Base-by-base conservation (phyloP, 2,888 invertebrate species). In the Nesidiocoris tenuis region DNA sequence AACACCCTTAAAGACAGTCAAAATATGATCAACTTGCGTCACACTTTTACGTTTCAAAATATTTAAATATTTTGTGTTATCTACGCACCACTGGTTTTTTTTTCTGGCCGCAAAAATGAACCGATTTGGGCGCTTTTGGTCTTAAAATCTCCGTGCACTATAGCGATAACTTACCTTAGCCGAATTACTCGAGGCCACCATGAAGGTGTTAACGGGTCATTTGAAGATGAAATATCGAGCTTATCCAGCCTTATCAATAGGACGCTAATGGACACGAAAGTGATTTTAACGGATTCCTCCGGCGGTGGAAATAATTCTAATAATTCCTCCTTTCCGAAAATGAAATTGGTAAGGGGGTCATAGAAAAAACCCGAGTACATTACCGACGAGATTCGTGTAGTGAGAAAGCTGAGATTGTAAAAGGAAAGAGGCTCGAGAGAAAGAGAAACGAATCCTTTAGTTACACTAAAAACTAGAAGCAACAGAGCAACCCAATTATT, bases 401-500 rank as follows among this genome's bases (percentile, higher is more conserved):
- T 39, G 39, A 39, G 39, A 39, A 39, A 39, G 39, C 39, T 39
- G 39, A 3, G 5, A 39, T 39, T 3, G 39, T 39, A 39, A 39
- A 39, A 39, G 39, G 39, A 39, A 39, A 39, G 12, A 39, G 68
- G 17, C 68, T 57, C n/a, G 7, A 24, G 68, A 68, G 68, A 68
- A 68, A 68, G 68, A 68, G 68, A 68, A 68, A 68, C 68, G 68
- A 68, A 68, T 68, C 57, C 57, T 22, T 68, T 68, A 57, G 68
- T 68, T 57, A 68, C 68, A 68, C 68, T 68, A 68, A 68, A 59
- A 68, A 68, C 68, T 68, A 23, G 68, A 57, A 68, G 68, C 68
- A 56, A 68, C 68, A 68, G n/a, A n/a, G 39, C 39, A 39, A 39
- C 57, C 68, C 68, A 68, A 68, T 68, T 68, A 68, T 68, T 68